Evolutionary conservation across 2,888 invertebrate genomes (phyloP).

Genomic region (Drosophila anceps): DNA sequence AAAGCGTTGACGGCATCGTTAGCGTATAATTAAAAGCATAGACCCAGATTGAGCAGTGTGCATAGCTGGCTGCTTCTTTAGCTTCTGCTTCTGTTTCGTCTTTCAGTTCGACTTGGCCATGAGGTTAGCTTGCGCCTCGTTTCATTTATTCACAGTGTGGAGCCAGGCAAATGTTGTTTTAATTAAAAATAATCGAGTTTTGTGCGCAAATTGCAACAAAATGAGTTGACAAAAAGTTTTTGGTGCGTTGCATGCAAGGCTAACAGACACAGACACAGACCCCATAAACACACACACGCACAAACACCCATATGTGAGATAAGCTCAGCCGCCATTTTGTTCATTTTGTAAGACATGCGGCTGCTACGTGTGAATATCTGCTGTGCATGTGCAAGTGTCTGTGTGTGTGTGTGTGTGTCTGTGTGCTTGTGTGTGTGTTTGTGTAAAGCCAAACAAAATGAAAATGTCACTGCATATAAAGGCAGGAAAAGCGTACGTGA

Average conservation of each 20-base stretch:
- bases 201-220: slow-evolving; percentile 70
- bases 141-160: slow-evolving; percentile 13
- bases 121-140: slow-evolving; percentile 5
- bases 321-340: slow-evolving; percentile 40
- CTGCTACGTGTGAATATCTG: slow-evolving; percentile 34
- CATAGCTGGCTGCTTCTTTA: slow-evolving; percentile 10
- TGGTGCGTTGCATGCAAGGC: slow-evolving; percentile 39
- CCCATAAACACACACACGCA: slow-evolving; percentile 3
- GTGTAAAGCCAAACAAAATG: slow-evolving; percentile 65
- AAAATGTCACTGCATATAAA: slow-evolving; percentile 74
- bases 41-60: slow-evolving; percentile 44
- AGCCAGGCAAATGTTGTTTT: slow-evolving; percentile 59
- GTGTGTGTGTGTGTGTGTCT: slow-evolving; percentile 33
- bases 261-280: slow-evolving; percentile 27
- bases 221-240: slow-evolving; percentile 68
- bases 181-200: slow-evolving; percentile 74
- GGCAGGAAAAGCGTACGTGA: slow-evolving; percentile 73
- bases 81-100: background rate
- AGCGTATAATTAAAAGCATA: slow-evolving; percentile 61
- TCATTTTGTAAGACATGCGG: slow-evolving; percentile 50
- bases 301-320: slow-evolving; percentile 2
- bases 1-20: slow-evolving; percentile 42
- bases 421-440: slow-evolving; percentile 30
- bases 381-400: slow-evolving; percentile 22
- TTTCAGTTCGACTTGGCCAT: slow-evolving; percentile 17